Evolutionary conservation across 2,888 invertebrate species (phyloP).

Genomic region (Lobophora halterata): DNA sequence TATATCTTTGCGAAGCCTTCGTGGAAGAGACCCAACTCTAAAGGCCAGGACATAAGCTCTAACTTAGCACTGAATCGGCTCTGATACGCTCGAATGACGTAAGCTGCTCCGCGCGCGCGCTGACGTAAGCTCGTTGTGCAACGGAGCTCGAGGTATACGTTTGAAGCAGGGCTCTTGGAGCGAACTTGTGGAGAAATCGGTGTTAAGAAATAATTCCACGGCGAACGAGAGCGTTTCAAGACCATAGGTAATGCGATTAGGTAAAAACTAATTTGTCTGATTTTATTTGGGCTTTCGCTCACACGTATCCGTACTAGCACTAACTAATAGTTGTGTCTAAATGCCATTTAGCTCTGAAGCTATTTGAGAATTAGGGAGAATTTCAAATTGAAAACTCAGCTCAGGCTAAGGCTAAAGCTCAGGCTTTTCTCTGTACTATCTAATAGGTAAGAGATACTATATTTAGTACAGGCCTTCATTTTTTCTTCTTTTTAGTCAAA

Average conservation of each 20-base stretch:
- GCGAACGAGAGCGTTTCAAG: conserved; percentile 63
- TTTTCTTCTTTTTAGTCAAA: no score
- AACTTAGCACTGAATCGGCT: conserved; percentile 52
- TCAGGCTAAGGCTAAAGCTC: no score
- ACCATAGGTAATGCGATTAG: conserved; percentile 35
- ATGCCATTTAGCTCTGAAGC: no score
- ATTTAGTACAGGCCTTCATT: no score
- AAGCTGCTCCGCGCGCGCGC: conserved; percentile 75
- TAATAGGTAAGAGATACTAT: no score
- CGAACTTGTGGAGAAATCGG: conserved; percentile 75
- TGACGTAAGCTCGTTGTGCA: conserved; percentile 81
- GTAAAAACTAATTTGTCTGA: no score
- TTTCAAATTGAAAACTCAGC: no score
- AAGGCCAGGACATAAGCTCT: conserved; percentile 50
- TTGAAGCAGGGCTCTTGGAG: conserved; percentile 73
- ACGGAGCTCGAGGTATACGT: conserved; percentile 74
- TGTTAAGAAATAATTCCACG: conserved; percentile 69
- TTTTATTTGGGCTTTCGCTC: no score
- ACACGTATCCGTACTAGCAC: no score
- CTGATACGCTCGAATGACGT: conserved; percentile 72
- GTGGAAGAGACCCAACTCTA: conserved; percentile 50
- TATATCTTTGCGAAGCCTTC: conserved; percentile 64
- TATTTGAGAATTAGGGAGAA: no score
- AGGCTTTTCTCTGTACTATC: no score
- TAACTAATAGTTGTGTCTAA: no score